Conservation (phyloP, 2,113 vertebrate genomes). For the Rissa tridactyla region DNA sequence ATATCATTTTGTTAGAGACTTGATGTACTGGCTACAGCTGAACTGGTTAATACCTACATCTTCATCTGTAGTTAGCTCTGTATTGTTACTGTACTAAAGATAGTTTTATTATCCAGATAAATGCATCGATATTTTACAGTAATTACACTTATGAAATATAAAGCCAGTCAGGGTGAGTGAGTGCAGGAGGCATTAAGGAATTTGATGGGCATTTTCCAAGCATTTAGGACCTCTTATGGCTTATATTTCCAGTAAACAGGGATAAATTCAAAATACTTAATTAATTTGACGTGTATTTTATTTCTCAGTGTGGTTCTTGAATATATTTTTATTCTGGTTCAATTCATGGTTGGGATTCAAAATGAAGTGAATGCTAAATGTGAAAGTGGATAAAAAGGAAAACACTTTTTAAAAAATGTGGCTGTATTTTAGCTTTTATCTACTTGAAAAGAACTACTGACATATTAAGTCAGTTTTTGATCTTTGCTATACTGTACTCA, state of each 20-base stretch:
- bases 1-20: background rate
- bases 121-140: slow-evolving; percentile 10
- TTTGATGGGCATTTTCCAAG: slow-evolving; percentile 6
- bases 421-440: background rate
- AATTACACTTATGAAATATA: slow-evolving; percentile 16
- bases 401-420: background rate
- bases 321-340: slow-evolving; percentile 30
- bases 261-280: slow-evolving; percentile 45
- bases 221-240: background rate
- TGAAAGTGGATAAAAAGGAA: background rate
- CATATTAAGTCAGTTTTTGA: background rate
- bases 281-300: slow-evolving; percentile 42
- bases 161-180: background rate
- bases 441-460: background rate
- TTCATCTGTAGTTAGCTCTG: background rate
- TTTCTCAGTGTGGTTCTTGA: slow-evolving; percentile 36
- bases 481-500: background rate
- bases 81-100: background rate
- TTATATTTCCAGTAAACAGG: slow-evolving; percentile 28
- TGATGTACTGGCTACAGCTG: background rate
- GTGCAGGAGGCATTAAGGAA: background rate
- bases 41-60: background rate
- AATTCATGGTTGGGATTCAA: background rate
- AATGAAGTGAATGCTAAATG: background rate
- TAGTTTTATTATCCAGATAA: slow-evolving; percentile 25